phyloP scores from a whole-genome alignment of 1,140 invertebrate genomes.

The Ips typographus region DNA sequence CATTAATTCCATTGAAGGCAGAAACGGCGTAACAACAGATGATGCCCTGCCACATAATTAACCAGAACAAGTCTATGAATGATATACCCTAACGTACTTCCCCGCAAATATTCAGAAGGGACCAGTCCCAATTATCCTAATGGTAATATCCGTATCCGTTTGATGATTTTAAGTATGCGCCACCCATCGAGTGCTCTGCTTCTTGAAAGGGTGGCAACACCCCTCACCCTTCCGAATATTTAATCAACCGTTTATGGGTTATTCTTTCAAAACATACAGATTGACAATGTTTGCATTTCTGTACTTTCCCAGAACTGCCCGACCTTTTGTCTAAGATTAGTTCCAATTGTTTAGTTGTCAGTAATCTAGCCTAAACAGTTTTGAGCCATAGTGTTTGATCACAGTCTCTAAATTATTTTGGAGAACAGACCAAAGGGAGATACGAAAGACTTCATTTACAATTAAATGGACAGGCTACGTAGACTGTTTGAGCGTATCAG shows the following conservation, averaged over 20 bases:
- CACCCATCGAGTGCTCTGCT: slow-evolving; percentile 34
- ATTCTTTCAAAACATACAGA: background rate
- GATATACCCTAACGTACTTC: slow-evolving; percentile 24
- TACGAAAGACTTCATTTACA: no score
- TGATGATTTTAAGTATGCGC: slow-evolving; percentile 41
- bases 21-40: background rate
- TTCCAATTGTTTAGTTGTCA: no score
- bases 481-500: no score
- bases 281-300: no score
- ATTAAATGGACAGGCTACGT: no score
- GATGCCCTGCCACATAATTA: slow-evolving; percentile 26
- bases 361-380: no score
- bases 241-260: slow-evolving; percentile 36
- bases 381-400: no score
- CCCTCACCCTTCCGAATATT: slow-evolving; percentile 40
- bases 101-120: slow-evolving; percentile 36
- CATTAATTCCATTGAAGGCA: no score
- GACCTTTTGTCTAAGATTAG: no score
- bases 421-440: no score
- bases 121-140: slow-evolving; percentile 42
- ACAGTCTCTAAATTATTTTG: no score
- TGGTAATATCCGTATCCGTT: slow-evolving; percentile 46
- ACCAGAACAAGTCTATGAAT: slow-evolving; percentile 27
- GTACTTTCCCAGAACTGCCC: no score
- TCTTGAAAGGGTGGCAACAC: slow-evolving; percentile 29